A percentile compares a stretch with the other conserved stretches of the same genome.
These are phyloP conservation scores for Tortrix viridana DNA, from an alignment of 2,888 invertebrate species.

Conservation along the genomic window DNA sequence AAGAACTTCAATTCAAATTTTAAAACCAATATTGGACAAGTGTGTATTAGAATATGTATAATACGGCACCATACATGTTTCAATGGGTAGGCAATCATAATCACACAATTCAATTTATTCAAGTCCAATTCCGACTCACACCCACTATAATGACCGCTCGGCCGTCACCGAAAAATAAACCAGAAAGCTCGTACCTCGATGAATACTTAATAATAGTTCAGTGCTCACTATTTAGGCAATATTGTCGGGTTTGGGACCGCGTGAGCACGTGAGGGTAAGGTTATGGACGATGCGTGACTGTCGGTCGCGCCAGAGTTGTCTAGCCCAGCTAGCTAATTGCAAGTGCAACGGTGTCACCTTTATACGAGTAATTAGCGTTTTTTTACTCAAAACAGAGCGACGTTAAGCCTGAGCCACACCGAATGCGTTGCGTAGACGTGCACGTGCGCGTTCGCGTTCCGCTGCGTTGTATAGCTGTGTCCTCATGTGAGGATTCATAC, in stretches of 20 bases:
- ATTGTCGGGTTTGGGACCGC: conserved; percentile 15
- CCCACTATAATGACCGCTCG: conserved; percentile 62
- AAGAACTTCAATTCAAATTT: conserved; percentile 49
- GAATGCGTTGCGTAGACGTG: too few species aligned
- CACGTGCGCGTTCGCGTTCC: too few species aligned
- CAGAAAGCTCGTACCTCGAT: conserved; percentile 60
- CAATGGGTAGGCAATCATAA: conserved; percentile 66
- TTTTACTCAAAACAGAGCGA: too few species aligned
- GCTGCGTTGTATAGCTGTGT: too few species aligned
- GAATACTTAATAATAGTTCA: conserved; percentile 57
- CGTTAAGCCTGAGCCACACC: too few species aligned
- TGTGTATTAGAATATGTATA: conserved; percentile 49
- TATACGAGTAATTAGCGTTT: too few species aligned
- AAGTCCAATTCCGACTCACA: conserved; percentile 67
- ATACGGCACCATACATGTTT: conserved; percentile 49
- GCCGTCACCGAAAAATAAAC: conserved; percentile 69
- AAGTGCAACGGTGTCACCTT: too few species aligned
- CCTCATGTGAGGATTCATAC: too few species aligned
- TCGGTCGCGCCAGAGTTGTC: conserved; percentile 7
- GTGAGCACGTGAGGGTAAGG: conserved; percentile 15
- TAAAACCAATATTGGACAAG: conserved; percentile 56
- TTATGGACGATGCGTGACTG: conserved; percentile 13
- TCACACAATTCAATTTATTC: conserved; percentile 75
- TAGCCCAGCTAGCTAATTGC: not conserved
- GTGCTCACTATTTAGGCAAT: conserved; percentile 46